A percentile compares a stretch with the other conserved stretches of the same genome.
These are phyloP conservation scores for Galbula dea DNA, from an alignment of 2,113 vertebrate genomes.

Conservation along the genomic window DNA sequence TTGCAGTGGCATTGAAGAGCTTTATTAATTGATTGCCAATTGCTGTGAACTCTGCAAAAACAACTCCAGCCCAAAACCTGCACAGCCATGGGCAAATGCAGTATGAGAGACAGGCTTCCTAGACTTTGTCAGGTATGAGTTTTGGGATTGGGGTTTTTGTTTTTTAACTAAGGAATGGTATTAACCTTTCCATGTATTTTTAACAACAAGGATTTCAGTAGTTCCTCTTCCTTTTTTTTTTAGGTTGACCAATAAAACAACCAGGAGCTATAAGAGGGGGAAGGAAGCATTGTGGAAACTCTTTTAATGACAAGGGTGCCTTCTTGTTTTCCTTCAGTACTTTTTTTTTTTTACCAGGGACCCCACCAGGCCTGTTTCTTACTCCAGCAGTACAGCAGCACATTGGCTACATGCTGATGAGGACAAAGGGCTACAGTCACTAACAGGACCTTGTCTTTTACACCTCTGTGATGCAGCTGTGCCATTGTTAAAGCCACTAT, in stretches of 20 bases:
- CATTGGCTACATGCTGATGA: neutral
- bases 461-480: neutral
- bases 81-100: neutral
- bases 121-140: too few relatives aligned
- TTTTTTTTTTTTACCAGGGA: constrained; percentile 34
- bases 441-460: neutral
- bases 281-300: neutral
- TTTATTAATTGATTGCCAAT: neutral
- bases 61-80: neutral
- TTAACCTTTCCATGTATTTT: neutral
- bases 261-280: neutral
- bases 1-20: neutral
- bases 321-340: neutral
- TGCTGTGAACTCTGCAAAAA: neutral
- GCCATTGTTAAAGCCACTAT: neutral
- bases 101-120: neutral
- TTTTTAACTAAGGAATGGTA: neutral
- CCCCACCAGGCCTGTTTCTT: neutral
- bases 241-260: too few relatives aligned
- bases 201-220: neutral
- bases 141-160: neutral
- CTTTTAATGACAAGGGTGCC: neutral
- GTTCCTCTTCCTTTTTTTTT: neutral
- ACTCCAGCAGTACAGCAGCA: neutral
- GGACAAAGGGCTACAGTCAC: neutral